Evolutionary conservation across 2,797 vertebrate species (phyloP).

Genomic region (Xiphorhynchus erythropygius): DNA sequence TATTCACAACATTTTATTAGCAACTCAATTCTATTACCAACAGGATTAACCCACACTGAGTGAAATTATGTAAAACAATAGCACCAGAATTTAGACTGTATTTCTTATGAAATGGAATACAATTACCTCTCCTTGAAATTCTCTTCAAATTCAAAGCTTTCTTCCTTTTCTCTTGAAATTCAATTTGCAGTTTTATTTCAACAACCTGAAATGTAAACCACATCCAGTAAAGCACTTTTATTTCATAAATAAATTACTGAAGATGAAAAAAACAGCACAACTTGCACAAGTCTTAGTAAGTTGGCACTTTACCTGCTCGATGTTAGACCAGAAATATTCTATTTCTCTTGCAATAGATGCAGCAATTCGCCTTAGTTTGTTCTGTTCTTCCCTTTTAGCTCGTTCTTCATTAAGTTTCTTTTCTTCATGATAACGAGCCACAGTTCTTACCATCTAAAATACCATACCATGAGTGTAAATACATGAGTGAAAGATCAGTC

Average conservation of each 20-base stretch:
- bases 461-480: neutral
- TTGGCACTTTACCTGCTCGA: conserved; percentile 83
- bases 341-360: conserved; percentile 90
- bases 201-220: conserved; percentile 82
- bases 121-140: conserved; percentile 80
- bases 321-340: conserved; percentile 94
- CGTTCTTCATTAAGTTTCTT: conserved; percentile 84
- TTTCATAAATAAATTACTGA: neutral
- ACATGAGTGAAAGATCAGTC: conserved; percentile 2
- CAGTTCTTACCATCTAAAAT: conserved; percentile 88
- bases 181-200: conserved; percentile 92
- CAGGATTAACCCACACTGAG: neutral
- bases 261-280: neutral
- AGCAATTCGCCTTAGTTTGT: conserved; percentile 87
- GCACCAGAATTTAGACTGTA: neutral
- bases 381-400: conserved; percentile 84
- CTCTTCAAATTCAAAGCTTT: conserved; percentile 86
- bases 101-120: neutral
- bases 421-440: conserved; percentile 88
- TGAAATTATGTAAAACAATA: neutral
- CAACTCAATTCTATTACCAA: neutral
- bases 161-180: conserved; percentile 88
- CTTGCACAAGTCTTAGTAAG: neutral
- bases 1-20: neutral
- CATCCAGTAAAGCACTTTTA: neutral